phyloP scores from a whole-genome alignment of 1,140 invertebrate species.

The Rhynchophorus ferrugineus region DNA sequence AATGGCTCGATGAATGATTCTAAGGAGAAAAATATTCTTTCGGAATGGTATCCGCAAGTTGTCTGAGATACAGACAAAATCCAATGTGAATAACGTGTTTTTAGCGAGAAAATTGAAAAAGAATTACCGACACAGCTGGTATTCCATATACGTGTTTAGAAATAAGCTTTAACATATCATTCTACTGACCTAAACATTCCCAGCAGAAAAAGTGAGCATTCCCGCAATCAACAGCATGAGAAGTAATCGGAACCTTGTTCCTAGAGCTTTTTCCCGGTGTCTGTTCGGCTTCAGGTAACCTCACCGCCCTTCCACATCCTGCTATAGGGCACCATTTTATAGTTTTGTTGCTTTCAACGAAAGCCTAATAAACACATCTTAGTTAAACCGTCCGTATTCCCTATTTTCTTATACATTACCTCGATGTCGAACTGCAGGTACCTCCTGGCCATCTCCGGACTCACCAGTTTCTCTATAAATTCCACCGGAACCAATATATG shows the following conservation, averaged over 20 bases:
- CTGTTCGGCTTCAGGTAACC: slow-evolving; percentile 53
- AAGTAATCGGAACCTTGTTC: slow-evolving; percentile 42
- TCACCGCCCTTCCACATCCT: slow-evolving; percentile 60
- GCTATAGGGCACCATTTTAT: slow-evolving; percentile 70
- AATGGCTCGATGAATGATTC: too few species aligned
- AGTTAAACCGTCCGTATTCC: too few species aligned
- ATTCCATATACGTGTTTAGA: too few species aligned
- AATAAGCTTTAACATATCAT: too few species aligned
- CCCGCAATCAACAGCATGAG: slow-evolving; percentile 66
- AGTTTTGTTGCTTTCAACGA: slow-evolving; percentile 64
- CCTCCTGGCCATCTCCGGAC: slow-evolving; percentile 55
- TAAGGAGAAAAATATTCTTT: too few species aligned
- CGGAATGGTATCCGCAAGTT: too few species aligned
- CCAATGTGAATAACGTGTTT: too few species aligned
- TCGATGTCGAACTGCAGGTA: slow-evolving; percentile 70
- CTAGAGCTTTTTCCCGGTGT: slow-evolving; percentile 28
- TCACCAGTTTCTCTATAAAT: slow-evolving; percentile 59
- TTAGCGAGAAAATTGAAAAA: too few species aligned
- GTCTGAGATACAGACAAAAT: too few species aligned
- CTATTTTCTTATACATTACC: too few species aligned
- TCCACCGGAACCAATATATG: slow-evolving; percentile 60
- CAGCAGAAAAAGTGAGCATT: slow-evolving; percentile 69
- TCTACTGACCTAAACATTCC: slow-evolving; percentile 48
- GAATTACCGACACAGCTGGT: too few species aligned
- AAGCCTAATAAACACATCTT: slow-evolving; percentile 45